Conservation (phyloP, 2,797 vertebrate species). For the Tachyglossus aculeatus region DNA sequence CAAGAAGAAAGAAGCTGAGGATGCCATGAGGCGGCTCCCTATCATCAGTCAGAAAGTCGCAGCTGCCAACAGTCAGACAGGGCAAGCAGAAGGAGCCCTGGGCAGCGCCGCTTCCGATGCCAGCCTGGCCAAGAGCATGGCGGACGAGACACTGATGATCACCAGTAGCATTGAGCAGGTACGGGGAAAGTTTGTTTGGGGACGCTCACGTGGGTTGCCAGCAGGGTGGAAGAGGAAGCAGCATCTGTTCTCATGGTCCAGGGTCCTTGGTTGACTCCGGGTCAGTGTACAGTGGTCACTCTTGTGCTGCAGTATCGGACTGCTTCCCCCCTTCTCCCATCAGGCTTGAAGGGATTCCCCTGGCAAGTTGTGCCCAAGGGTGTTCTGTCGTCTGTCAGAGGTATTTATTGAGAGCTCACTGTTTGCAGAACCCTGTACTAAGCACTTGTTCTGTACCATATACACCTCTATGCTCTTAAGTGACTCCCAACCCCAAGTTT, state of each 20-base stretch:
- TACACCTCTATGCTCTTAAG: too few relatives aligned
- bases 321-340: too few relatives aligned
- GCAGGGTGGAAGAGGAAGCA: accelerated
- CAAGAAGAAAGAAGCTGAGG: conserved; percentile 77
- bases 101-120: conserved; percentile 57
- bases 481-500: too few relatives aligned
- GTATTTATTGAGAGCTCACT: too few relatives aligned
- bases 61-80: conserved; percentile 75
- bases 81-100: conserved; percentile 67
- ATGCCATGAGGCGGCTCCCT: conserved; percentile 80
- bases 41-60: conserved; percentile 79
- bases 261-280: not conserved
- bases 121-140: conserved; percentile 47
- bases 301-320: too few relatives aligned
- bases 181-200: not conserved
- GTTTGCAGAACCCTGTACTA: too few relatives aligned
- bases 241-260: accelerated
- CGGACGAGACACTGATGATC: conserved; percentile 63
- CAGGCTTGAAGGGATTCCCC: too few relatives aligned
- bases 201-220: not conserved
- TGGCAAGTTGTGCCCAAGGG: too few relatives aligned
- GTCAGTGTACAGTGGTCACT: too few relatives aligned
- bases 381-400: too few relatives aligned
- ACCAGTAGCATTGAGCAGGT: conserved; percentile 70
- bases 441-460: too few relatives aligned